phyloP scores from a whole-genome alignment of 2,113 vertebrate species.

The Dunckerocampus dactyliophorus region DNA sequence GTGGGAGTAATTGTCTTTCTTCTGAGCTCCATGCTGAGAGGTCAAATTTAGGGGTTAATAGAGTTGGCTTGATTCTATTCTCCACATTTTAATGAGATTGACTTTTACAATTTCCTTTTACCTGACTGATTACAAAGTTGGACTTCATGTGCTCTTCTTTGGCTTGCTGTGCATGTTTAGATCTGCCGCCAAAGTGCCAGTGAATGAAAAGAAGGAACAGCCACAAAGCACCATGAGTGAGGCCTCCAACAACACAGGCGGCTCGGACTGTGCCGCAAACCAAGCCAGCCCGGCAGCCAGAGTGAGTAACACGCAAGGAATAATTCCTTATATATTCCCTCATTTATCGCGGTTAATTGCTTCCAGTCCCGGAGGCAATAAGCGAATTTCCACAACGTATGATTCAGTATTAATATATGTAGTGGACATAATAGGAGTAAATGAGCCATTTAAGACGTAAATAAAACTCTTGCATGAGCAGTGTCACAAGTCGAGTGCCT shows the following conservation, averaged over 20 bases:
- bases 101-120: too few relatives aligned
- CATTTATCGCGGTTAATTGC: too few relatives aligned
- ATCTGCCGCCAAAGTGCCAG: constrained; percentile 79
- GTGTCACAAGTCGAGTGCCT: too few relatives aligned
- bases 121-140: not conserved
- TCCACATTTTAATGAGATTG: constrained; percentile 6
- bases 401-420: too few relatives aligned
- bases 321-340: not conserved
- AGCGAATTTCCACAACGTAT: too few relatives aligned
- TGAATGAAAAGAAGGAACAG: constrained; percentile 88
- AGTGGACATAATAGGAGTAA: too few relatives aligned
- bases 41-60: constrained; percentile 15
- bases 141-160: constrained; percentile 7
- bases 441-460: too few relatives aligned
- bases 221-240: constrained; percentile 87
- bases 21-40: constrained; percentile 46
- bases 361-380: not conserved
- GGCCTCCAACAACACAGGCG: constrained; percentile 83
- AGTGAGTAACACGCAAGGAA: constrained; percentile 68
- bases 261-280: constrained; percentile 79
- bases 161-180: constrained; percentile 64
- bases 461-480: too few relatives aligned
- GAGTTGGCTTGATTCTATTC: constrained; percentile 10
- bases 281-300: constrained; percentile 84
- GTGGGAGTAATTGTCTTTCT: constrained; percentile 54